Evolutionary conservation across 1,140 invertebrate species (phyloP), one percentile per base, ranked within the genome.

Genomic region (Lucilia cuprina): DNA sequence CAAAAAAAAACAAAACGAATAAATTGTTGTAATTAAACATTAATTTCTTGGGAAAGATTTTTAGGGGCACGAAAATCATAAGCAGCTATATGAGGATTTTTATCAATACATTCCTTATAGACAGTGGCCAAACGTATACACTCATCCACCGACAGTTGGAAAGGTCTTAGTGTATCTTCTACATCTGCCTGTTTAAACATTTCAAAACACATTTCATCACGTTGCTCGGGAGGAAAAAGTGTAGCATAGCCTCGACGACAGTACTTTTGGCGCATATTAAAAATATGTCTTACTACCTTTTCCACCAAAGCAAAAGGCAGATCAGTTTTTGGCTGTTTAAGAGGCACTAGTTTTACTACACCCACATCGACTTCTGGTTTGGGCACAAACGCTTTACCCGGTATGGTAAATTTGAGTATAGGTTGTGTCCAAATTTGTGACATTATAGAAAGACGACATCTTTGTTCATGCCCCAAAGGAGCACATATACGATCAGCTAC

Each of bases 361-460:
- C 97, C 97, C 5, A 99, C 98, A 93, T 99, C 97, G 9, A 99
- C 98, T 83, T 99, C 94, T 0, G 99, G 98, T 88, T 96, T 94
- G 0, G 99, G 99, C 75, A 99, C 93, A 93, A 99, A 99, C 9
- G 96, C 95, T 86, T 91, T 92, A 92, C 98, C 98, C 84, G 96
- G 95, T 89, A 99, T 99, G 82, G 94, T 94, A 92, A 98, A 99
- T 88, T 96, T 95, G 74, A 97, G 93, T 60, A 95, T 89, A 0
- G 98, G 96, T 85, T 95, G 91, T 85, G 97, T 97, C 93, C 97
- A 97, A 89, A 96, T 94, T 91, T 99, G 99, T 88, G 96, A 97
- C 95, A 99, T 99, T 9, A 99, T 93, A 3, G 98, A 99, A 7
- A 99, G 91, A 78, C 98, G 92, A 91, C 96, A 97, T 87, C 99